Conservation (phyloP, 1,140 invertebrate genomes). For the Trissolcus basalis region DNA sequence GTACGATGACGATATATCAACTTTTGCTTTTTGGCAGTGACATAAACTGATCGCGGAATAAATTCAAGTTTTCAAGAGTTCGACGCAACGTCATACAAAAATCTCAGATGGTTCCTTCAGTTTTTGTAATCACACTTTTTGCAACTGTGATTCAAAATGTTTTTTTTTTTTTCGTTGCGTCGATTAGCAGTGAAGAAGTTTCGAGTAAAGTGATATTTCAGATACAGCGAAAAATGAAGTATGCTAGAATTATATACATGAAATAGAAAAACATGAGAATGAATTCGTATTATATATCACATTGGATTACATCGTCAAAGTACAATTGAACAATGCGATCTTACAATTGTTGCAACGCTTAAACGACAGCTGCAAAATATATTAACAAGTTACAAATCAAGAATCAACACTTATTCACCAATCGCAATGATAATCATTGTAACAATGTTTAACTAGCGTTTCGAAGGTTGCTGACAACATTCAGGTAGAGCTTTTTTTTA, state of each 20-base stretch:
- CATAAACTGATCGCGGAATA: slow-evolving; percentile 1
- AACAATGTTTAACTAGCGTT: slow-evolving; percentile 11
- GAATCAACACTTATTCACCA: slow-evolving; percentile 37
- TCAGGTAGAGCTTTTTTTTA: too few relatives aligned
- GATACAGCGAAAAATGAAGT: too few relatives aligned
- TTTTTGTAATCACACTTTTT: too few relatives aligned
- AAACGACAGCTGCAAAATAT: slow-evolving; percentile 24
- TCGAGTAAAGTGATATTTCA: too few relatives aligned
- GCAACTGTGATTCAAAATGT: too few relatives aligned
- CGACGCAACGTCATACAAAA: too few relatives aligned
- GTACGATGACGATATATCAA: slow-evolving; percentile 27
- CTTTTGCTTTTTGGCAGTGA: slow-evolving; percentile 39
- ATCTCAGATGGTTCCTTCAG: too few relatives aligned
- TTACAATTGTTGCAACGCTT: slow-evolving; percentile 14
- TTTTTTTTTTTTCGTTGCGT: too few relatives aligned
- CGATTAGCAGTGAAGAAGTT: neutral
- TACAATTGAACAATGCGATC: slow-evolving; percentile 36
- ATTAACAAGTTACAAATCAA: slow-evolving; percentile 28
- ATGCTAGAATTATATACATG: neutral
- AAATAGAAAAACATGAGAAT: slow-evolving; percentile 6
- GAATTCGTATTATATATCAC: slow-evolving; percentile 22
- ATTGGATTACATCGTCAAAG: slow-evolving; percentile 34
- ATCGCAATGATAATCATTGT: slow-evolving; percentile 29
- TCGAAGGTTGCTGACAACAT: too few relatives aligned
- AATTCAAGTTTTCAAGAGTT: too few relatives aligned